phyloP scores from a whole-genome alignment of 2,797 vertebrate species.

The Chaenodraco wilsoni region DNA sequence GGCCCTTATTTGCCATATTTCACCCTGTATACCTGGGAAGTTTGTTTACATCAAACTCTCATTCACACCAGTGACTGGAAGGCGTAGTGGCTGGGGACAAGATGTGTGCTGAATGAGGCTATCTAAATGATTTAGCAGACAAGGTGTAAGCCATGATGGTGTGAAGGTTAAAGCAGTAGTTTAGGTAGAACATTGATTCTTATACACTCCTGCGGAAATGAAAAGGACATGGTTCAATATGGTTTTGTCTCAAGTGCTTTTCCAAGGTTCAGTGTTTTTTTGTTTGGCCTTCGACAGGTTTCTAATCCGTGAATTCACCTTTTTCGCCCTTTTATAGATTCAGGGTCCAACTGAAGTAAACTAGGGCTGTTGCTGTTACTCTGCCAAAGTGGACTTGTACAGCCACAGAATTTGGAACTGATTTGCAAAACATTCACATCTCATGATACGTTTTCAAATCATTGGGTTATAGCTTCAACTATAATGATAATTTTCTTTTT shows the following conservation, averaged over 20 bases:
- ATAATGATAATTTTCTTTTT: no score
- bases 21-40: conserved; percentile 27
- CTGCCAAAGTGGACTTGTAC: neutral
- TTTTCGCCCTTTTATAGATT: conserved; percentile 27
- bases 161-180: conserved; percentile 61
- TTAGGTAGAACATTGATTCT: conserved; percentile 56
- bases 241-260: conserved; percentile 44
- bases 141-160: conserved; percentile 42
- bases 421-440: neutral
- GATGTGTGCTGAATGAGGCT: conserved; percentile 45
- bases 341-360: neutral
- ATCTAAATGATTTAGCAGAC: conserved; percentile 68
- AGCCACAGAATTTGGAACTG: neutral
- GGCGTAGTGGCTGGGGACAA: conserved; percentile 36
- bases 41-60: conserved; percentile 60
- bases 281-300: conserved; percentile 49
- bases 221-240: conserved; percentile 48
- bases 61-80: conserved; percentile 46
- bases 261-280: conserved; percentile 25
- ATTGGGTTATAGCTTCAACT: neutral
- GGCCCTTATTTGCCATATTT: conserved; percentile 32
- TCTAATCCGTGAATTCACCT: conserved; percentile 17
- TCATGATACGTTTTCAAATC: neutral
- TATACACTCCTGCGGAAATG: conserved; percentile 29
- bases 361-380: neutral